Conservation (phyloP, 2,888 invertebrate species). For the Bombylius major region DNA sequence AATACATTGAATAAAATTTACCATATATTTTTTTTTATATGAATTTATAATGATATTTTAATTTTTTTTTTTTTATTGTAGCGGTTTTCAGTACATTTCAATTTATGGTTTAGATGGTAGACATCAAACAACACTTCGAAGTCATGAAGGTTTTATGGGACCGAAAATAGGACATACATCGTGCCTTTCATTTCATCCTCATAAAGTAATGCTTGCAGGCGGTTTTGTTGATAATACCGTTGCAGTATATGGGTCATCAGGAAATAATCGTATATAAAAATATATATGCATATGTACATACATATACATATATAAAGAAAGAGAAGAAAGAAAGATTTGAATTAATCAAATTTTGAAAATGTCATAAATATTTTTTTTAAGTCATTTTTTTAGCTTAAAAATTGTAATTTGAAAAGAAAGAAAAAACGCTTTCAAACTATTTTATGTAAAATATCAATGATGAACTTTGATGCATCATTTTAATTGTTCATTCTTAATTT, state of each 20-base stretch:
- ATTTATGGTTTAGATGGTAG: conserved; percentile 62
- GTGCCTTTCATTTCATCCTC: conserved; percentile 82
- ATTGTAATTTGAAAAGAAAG: too few species aligned
- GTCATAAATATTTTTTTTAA: too few species aligned
- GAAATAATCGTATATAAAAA: conserved; percentile 9
- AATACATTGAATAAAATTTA: not conserved
- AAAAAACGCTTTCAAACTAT: too few species aligned
- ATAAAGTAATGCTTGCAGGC: conserved; percentile 68
- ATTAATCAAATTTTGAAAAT: too few species aligned
- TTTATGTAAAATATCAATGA: too few species aligned
- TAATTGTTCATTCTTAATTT: too few species aligned
- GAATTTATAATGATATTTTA: not conserved
- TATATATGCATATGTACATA: not conserved
- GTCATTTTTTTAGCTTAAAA: too few species aligned
- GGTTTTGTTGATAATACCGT: conserved; percentile 78
- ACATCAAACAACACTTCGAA: conserved; percentile 64
- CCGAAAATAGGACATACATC: conserved; percentile 77
- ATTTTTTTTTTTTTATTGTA: conserved; percentile 29
- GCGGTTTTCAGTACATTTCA: conserved; percentile 69
- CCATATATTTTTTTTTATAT: not conserved
- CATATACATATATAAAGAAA: too few species aligned
- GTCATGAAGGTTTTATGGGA: conserved; percentile 85
- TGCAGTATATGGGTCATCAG: conserved; percentile 52
- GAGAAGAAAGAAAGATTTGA: too few species aligned
- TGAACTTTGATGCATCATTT: too few species aligned